These are phyloP conservation scores for Muraenolepis orangiensis DNA, from an alignment of 2,797 vertebrate genomes.

Conservation along the genomic window DNA sequence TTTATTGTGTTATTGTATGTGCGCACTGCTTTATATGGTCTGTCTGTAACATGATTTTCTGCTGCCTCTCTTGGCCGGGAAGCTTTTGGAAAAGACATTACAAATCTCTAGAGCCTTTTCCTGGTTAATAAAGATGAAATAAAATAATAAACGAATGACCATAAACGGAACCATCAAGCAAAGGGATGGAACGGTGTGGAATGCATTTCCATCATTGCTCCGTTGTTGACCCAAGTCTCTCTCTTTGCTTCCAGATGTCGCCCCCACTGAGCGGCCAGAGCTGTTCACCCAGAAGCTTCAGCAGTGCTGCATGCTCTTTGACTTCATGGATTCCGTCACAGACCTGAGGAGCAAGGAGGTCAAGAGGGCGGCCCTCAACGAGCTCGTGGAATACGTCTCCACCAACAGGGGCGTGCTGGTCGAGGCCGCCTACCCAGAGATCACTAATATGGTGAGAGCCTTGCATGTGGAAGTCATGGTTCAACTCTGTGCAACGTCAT, in stretches of 20 bases:
- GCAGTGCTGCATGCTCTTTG: conserved; percentile 95
- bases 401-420: conserved; percentile 94
- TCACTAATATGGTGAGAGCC: conserved; percentile 90
- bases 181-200: background rate
- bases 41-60: background rate
- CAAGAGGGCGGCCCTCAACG: conserved; percentile 93
- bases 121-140: background rate
- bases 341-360: conserved; percentile 98
- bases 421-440: conserved; percentile 92
- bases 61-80: background rate
- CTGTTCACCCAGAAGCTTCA: conserved; percentile 95
- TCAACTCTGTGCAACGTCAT: background rate
- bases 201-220: background rate
- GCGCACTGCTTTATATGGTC: background rate
- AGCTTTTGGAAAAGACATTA: background rate
- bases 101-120: background rate
- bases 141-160: too few species aligned
- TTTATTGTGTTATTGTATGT: background rate
- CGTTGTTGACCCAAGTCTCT: conserved; percentile 19
- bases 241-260: conserved; percentile 79
- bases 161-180: background rate
- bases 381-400: conserved; percentile 96
- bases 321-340: conserved; percentile 93
- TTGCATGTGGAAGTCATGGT: background rate
- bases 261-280: conserved; percentile 90